phyloP scores from a whole-genome alignment of 2,888 invertebrate genomes.

The Lordiphosa fenestrarum region DNA sequence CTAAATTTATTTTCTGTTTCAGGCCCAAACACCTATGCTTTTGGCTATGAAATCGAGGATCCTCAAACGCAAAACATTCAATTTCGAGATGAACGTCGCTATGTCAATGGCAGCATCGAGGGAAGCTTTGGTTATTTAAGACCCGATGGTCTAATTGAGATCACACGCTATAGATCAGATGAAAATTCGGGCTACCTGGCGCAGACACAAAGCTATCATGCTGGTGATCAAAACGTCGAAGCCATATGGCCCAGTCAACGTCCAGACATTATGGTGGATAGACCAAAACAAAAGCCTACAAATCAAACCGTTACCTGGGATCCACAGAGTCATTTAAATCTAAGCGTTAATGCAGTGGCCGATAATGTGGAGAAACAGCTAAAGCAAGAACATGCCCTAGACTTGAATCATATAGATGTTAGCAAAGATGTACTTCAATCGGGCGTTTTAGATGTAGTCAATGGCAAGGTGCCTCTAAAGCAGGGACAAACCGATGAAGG shows the following conservation, averaged over 20 bases:
- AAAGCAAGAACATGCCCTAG: conserved; percentile 67
- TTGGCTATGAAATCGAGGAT: conserved; percentile 87
- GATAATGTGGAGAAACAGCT: conserved; percentile 59
- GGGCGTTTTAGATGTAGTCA: conserved; percentile 65
- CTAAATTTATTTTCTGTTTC: background rate
- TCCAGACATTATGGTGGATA: conserved; percentile 38
- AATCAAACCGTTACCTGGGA: conserved; percentile 46
- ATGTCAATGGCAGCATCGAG: conserved; percentile 86
- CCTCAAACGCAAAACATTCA: conserved; percentile 84
- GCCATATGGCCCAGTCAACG: conserved; percentile 63
- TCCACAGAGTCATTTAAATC: conserved; percentile 64
- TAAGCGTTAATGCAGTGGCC: conserved; percentile 60
- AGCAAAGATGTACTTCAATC: conserved; percentile 62
- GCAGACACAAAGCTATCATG: conserved; percentile 54
- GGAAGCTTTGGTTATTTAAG: conserved; percentile 88
- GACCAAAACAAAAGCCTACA: conserved; percentile 11
- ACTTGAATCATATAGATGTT: conserved; percentile 64
- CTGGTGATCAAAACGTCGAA: conserved; percentile 38
- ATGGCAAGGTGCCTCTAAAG: conserved; percentile 60
- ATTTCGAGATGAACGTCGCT: conserved; percentile 86
- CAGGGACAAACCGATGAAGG: conserved; percentile 26
- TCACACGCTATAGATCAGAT: conserved; percentile 85
- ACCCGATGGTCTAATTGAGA: conserved; percentile 83
- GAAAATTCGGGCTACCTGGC: conserved; percentile 82
- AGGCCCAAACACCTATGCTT: conserved; percentile 86